Base-by-base conservation (phyloP, 1,140 invertebrate genomes). In the Portunus trituberculatus region DNA sequence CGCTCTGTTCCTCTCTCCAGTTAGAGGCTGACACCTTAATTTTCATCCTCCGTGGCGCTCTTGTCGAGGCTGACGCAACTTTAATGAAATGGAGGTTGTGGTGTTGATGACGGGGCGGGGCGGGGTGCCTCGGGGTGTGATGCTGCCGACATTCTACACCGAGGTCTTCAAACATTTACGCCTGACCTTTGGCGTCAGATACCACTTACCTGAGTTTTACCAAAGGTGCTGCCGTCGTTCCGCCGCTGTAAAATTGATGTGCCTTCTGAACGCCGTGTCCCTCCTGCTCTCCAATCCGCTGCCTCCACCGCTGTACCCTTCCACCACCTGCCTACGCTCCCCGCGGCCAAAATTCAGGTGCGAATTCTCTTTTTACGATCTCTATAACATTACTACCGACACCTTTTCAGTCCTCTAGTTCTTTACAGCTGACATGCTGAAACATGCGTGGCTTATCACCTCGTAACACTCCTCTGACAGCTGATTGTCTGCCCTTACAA, bases 121-220 rank as follows among this genome's bases (percentile, higher is more conserved):
- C n/a, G 67, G n/a, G 67, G 67, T n/a, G 67, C 25, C 67, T n/a
- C n/a, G 31, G 39, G 39, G 31, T 10, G 87, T 4, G 45, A 25
- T 12, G 39, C 4, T 2, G 39, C 39, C 87, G 39, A 10, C 28
- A 76, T 67, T 76, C 32, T 52, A 91, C 52, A 91, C 52, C 0
- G 90, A 91, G 90, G 0, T 2, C 25, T 29, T 91, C 52, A 91
- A 91, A 31, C 32, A 91, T 91, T 91, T 39, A 76, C 52, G 12
- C 52, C 28, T 76, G 90, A 91, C 90, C 29, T 91, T 76, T 91
- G 46, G 10, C 76, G 76, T 20, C 31, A 76, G 29, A 91, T 52
- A 91, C 90, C 52, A 59, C 59, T 59, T 91, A 59, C 46, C 28
- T 3, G 28, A 91, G 20, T 29, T 91, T 91, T 91, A n/a, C 67